Conservation (phyloP, 2,797 vertebrate genomes). For the Apodemus agrarius region DNA sequence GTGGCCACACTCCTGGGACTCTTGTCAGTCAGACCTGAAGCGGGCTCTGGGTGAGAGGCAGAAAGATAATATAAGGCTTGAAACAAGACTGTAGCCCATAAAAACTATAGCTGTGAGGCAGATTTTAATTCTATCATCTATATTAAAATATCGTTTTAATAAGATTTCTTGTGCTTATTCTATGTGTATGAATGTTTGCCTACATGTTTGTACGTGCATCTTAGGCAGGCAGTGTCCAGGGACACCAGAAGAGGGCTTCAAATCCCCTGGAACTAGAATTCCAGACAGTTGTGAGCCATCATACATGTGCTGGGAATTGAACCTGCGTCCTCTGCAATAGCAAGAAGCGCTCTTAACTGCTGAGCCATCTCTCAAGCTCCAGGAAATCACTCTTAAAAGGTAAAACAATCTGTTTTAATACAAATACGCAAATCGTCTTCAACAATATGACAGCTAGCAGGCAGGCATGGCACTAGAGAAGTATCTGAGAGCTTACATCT, state of each 20-base stretch:
- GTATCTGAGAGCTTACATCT: background rate
- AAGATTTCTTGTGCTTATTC: background rate
- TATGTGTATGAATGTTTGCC: background rate
- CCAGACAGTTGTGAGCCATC: background rate
- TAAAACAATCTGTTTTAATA: slow-evolving; percentile 12
- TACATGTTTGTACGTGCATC: background rate
- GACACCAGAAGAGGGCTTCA: background rate
- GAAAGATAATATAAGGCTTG: background rate
- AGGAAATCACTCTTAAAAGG: background rate
- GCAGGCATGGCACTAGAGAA: background rate
- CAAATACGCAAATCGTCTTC: background rate
- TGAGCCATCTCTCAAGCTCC: background rate
- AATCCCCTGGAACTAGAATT: background rate
- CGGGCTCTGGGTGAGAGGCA: background rate
- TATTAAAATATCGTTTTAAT: background rate
- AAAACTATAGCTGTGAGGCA: background rate
- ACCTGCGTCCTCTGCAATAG: background rate
- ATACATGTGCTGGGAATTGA: background rate
- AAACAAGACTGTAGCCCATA: background rate
- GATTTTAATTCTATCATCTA: background rate
- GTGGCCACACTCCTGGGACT: background rate
- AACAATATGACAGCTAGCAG: background rate
- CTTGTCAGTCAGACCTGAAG: background rate
- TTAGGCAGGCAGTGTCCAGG: background rate
- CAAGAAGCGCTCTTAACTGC: background rate